Evolutionary conservation across 64 coral and sea anemone genomes (phyloP).

Genomic region (Dendrophyllia cribrosa): DNA sequence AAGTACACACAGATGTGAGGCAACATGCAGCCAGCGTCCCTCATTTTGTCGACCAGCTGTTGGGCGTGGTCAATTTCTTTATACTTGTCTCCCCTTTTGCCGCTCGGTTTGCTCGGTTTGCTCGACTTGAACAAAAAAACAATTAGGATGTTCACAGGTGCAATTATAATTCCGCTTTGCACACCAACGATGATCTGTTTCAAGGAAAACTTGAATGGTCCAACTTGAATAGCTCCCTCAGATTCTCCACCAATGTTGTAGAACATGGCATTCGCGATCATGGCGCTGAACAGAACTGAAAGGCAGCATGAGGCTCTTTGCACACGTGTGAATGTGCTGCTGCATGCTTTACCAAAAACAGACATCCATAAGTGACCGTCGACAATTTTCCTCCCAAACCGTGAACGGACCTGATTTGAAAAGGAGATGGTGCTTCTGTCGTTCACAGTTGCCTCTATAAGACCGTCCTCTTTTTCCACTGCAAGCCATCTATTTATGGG

Average conservation of each 20-base stretch:
- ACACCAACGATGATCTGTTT: slow-evolving; percentile 81
- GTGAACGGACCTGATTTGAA: slow-evolving; percentile 26
- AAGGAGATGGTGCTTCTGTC: not conserved
- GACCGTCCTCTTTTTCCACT: slow-evolving; percentile 62
- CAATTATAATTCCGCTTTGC: slow-evolving; percentile 79
- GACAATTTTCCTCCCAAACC: slow-evolving; percentile 48
- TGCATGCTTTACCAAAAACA: slow-evolving; percentile 53
- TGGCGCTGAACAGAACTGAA: slow-evolving; percentile 56
- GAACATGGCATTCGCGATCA: slow-evolving; percentile 86
- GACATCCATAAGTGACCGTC: slow-evolving; percentile 83
- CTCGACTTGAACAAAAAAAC: slow-evolving; percentile 62
- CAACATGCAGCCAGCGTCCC: not conserved
- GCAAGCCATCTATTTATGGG: slow-evolving; percentile 75
- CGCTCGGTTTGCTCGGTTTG: slow-evolving; percentile 17
- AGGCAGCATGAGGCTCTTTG: slow-evolving; percentile 77
- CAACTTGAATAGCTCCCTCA: slow-evolving; percentile 50
- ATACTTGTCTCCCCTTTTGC: not conserved
- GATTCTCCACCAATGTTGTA: slow-evolving; percentile 70
- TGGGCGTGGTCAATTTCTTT: slow-evolving; percentile 4
- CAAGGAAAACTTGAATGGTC: slow-evolving; percentile 69
- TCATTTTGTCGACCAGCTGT: not conserved
- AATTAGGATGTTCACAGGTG: slow-evolving; percentile 79
- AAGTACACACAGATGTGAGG: slow-evolving; percentile 71
- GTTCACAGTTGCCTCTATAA: slow-evolving; percentile 49
- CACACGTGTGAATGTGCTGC: slow-evolving; percentile 65